Base-by-base conservation (phyloP, 1,140 invertebrate species). In the Latrodectus geometricus region DNA sequence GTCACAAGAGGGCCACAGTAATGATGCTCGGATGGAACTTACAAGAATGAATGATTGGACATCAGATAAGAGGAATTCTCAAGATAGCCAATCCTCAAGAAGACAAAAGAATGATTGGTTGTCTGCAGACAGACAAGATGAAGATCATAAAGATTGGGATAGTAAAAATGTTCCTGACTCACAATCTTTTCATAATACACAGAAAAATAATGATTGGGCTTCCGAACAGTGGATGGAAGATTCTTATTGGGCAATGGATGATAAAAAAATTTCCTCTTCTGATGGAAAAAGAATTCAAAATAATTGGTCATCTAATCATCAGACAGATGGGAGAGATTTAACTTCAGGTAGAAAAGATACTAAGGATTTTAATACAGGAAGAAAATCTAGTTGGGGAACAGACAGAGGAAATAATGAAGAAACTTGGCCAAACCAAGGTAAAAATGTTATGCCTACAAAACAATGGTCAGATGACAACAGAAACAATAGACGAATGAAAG, bases 1-100 rank as follows among this genome's bases (percentile, higher is more conserved):
- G 17, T 14, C n/a, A n/a, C 11, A 69, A n/a, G 21, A 69, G 7
- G 17, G 9, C 8, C 14, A 20, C 17, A 69, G 11, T 11, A 61
- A 61, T 14, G 54, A 8, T 14, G 17, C 54, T 14, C 17, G 54
- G 2, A 11, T 17, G 8, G 54, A 61, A 14, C 54, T 8, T 49
- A 23, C 79, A 56, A 72, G 52, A 15, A 70, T 54, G 9, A 8
- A 50, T 65, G 70, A 73, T 21, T 83, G 80, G 80, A 65, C 80
- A 23, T 61, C 80, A n/a, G 68, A 69, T n/a, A 20, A 0, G 68
- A 9, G 9, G 8, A n/a, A 15, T 69, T 15, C 68, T n/a, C 17
- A 69, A n/a, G 68, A 23, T 11, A 69, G 1, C 4, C 68, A n/a
- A 9, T 69, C 15, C 9, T 69, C 14, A 56, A 20, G 23, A 76